phyloP scores from a whole-genome alignment of 2,888 invertebrate genomes.

The Chymomyza amoena region DNA sequence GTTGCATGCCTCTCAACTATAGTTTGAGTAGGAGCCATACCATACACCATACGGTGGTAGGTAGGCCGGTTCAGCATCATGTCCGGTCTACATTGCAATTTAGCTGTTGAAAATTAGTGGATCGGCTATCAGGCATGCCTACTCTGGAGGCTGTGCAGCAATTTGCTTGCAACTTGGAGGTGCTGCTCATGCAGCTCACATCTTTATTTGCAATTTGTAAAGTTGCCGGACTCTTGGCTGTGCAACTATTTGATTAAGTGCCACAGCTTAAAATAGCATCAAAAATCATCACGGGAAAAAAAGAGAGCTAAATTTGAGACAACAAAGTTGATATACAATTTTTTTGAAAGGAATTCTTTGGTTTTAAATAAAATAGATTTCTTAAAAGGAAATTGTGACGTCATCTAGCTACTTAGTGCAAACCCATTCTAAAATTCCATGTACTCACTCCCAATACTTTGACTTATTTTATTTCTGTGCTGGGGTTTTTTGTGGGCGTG shows the following conservation, averaged over 20 bases:
- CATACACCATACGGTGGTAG: not conserved
- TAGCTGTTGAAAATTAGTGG: conserved; percentile 2
- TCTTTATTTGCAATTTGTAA: conserved; percentile 24
- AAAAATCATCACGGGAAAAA: not conserved
- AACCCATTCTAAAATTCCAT: not conserved
- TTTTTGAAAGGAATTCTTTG: not conserved
- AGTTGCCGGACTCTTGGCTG: not conserved
- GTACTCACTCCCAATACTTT: not conserved
- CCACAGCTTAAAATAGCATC: conserved; percentile 4
- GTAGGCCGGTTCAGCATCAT: conserved; percentile 14
- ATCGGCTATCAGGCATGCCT: not conserved
- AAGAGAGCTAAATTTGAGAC: not conserved
- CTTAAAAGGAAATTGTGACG: too few relatives aligned
- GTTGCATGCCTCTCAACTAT: not conserved
- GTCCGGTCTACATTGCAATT: conserved; percentile 30
- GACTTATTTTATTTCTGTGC: not conserved
- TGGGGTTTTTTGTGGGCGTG: not conserved
- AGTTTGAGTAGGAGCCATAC: not conserved
- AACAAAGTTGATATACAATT: not conserved
- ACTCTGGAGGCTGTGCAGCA: not conserved
- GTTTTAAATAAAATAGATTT: too few relatives aligned
- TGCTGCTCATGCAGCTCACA: conserved; percentile 19
- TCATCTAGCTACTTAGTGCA: not conserved
- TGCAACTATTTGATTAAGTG: conserved; percentile 4
- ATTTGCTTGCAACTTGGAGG: not conserved